phyloP scores from a whole-genome alignment of 2,888 invertebrate species.

The Candidula unifasciata region DNA sequence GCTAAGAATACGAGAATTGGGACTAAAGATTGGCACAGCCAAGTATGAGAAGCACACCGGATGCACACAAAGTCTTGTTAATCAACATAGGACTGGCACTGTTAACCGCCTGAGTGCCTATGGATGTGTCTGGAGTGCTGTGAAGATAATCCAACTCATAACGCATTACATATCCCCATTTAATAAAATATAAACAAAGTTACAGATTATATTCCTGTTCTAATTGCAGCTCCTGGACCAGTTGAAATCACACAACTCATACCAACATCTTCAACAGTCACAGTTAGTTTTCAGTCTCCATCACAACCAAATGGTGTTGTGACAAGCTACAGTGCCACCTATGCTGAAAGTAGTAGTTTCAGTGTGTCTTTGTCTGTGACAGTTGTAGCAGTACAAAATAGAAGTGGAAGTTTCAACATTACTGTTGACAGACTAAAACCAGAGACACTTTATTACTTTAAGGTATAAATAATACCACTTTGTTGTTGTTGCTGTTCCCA shows the following conservation, averaged over 20 bases:
- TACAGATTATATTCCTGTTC: conserved; percentile 2
- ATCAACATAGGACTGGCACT: too few relatives aligned
- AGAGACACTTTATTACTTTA: conserved; percentile 62
- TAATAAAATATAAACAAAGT: too few relatives aligned
- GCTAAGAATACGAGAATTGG: too few relatives aligned
- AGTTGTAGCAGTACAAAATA: not conserved
- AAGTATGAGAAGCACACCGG: too few relatives aligned
- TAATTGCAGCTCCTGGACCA: conserved; percentile 67
- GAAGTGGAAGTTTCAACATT: conserved; percentile 21
- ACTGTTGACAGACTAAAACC: conserved; percentile 60
- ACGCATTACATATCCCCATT: too few relatives aligned
- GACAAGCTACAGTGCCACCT: conserved; percentile 60
- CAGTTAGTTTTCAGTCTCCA: conserved; percentile 63
- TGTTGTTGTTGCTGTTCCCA: not conserved
- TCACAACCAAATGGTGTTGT: conserved; percentile 66
- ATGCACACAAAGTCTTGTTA: too few relatives aligned
- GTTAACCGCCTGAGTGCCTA: too few relatives aligned
- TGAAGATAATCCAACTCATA: too few relatives aligned
- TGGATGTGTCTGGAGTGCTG: too few relatives aligned
- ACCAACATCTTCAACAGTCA: conserved; percentile 56
- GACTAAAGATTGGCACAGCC: too few relatives aligned
- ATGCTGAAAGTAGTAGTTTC: conserved; percentile 57
- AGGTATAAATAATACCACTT: conserved; percentile 56
- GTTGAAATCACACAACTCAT: conserved; percentile 57
- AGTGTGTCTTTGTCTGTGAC: conserved; percentile 53